phyloP scores from a whole-genome alignment of 2,888 invertebrate genomes.

The Drosophila limbata region DNA sequence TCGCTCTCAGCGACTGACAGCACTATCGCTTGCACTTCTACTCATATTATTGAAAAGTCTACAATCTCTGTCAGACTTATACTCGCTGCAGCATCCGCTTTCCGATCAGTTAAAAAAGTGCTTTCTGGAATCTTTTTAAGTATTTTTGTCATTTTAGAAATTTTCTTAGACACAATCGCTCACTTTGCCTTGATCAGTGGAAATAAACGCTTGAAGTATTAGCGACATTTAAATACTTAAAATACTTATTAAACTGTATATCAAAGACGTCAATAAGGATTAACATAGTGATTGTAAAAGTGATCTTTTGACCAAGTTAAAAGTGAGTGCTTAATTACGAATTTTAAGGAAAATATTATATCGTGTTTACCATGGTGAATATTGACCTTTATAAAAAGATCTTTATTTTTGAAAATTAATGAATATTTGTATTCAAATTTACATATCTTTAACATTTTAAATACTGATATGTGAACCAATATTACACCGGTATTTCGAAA shows the following conservation, averaged over 20 bases:
- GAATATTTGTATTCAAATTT: too few species aligned
- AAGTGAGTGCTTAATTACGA: not conserved
- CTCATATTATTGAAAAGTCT: not conserved
- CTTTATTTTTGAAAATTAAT: too few species aligned
- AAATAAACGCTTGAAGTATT: not conserved
- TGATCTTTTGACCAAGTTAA: not conserved
- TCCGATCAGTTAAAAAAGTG: not conserved
- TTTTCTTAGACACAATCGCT: not conserved
- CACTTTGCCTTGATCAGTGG: not conserved
- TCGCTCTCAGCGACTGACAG: not conserved
- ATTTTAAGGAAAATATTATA: too few species aligned
- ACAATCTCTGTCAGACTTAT: not conserved
- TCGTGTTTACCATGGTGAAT: too few species aligned
- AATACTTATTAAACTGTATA: not conserved
- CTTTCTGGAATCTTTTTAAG: not conserved
- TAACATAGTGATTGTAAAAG: not conserved
- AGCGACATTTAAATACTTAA: not conserved
- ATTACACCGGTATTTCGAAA: too few species aligned
- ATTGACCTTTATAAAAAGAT: too few species aligned
- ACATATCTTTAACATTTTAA: too few species aligned
- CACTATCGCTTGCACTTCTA: not conserved
- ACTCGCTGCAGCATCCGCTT: not conserved
- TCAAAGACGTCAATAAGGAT: too few species aligned
- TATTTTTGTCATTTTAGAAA: not conserved
- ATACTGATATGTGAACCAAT: too few species aligned